A percentile compares a stretch with the other conserved stretches of the same genome.
phyloP scores from a whole-genome alignment of 2,888 invertebrate genomes.

The Eledona agricola region DNA sequence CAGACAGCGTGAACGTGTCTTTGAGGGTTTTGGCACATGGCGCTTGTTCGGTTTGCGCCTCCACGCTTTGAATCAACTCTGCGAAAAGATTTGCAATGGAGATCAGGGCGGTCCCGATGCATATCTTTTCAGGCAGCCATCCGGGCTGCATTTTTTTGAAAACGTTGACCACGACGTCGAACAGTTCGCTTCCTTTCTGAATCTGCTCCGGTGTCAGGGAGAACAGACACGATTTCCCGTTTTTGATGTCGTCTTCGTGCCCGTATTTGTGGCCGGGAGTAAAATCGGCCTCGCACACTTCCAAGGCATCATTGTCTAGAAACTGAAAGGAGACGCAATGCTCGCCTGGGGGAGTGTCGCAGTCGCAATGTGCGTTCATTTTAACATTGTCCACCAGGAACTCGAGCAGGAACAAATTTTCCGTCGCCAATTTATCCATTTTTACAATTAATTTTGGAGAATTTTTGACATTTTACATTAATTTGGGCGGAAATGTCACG shows the following conservation, averaged over 20 bases:
- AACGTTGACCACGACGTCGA: slow-evolving; percentile 68
- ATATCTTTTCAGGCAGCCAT: slow-evolving; percentile 70
- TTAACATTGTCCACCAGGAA: slow-evolving; percentile 68
- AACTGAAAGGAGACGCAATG: slow-evolving; percentile 72
- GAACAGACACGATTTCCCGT: slow-evolving; percentile 75
- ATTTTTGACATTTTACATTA: slow-evolving; percentile 42
- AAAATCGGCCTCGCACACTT: slow-evolving; percentile 70
- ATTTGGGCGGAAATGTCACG: slow-evolving; percentile 37
- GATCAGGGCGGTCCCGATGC: slow-evolving; percentile 68
- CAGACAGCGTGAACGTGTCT: slow-evolving; percentile 68
- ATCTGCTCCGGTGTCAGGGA: slow-evolving; percentile 68
- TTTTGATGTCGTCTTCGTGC: slow-evolving; percentile 64
- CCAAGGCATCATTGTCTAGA: slow-evolving; percentile 67
- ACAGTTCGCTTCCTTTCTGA: slow-evolving; percentile 64
- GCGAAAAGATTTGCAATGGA: slow-evolving; percentile 70
- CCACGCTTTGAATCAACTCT: slow-evolving; percentile 64
- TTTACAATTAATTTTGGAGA: slow-evolving; percentile 38
- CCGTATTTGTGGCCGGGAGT: slow-evolving; percentile 51
- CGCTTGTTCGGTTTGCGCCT: slow-evolving; percentile 62
- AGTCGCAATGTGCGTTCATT: slow-evolving; percentile 51
- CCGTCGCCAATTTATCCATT: slow-evolving; percentile 64
- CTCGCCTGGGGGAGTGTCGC: slow-evolving; percentile 59
- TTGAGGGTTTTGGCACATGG: slow-evolving; percentile 68
- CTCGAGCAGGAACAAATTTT: slow-evolving; percentile 71
- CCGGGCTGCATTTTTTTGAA: slow-evolving; percentile 70